Evolutionary conservation across 2,888 invertebrate species (phyloP).

Genomic region (Amblyteles armatorius): DNA sequence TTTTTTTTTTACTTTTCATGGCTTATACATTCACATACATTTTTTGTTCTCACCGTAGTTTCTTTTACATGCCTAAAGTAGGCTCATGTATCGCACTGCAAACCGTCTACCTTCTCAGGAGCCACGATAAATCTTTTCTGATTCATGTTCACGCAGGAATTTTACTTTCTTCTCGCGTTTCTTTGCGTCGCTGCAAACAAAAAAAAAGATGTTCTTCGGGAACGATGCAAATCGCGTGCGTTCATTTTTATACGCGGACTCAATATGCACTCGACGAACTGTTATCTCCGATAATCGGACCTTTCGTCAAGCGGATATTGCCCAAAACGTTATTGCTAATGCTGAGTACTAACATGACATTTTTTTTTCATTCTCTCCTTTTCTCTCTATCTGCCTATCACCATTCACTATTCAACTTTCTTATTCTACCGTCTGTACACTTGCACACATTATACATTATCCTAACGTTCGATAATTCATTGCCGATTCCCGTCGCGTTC

Average conservation of each 20-base stretch:
- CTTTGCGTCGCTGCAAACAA: background rate
- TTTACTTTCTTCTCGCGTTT: background rate
- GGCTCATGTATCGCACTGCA: conserved; percentile 2
- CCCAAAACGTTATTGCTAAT: conserved; percentile 77
- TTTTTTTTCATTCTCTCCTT: conserved; percentile 79
- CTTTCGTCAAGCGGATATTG: conserved; percentile 16
- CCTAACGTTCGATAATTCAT: conserved; percentile 24
- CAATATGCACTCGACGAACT: conserved; percentile 5
- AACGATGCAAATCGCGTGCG: conserved; percentile 8
- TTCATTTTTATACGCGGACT: background rate
- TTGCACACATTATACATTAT: conserved; percentile 19
- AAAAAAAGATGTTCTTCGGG: background rate
- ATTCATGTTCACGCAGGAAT: background rate
- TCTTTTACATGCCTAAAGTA: background rate
- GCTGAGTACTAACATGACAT: conserved; percentile 84
- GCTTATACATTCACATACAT: background rate
- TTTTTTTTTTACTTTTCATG: conserved; percentile 2
- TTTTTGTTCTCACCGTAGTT: background rate
- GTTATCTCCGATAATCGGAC: background rate
- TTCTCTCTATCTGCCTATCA: conserved; percentile 58
- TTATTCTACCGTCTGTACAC: conserved; percentile 70
- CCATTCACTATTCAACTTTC: conserved; percentile 69
- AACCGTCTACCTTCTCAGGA: background rate
- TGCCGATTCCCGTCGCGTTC: conserved; percentile 46
- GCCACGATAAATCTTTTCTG: background rate